Evolutionary conservation across 2,888 invertebrate genomes (phyloP), one percentile per base, ranked within the genome.

Genomic region (Axea sp.): DNA sequence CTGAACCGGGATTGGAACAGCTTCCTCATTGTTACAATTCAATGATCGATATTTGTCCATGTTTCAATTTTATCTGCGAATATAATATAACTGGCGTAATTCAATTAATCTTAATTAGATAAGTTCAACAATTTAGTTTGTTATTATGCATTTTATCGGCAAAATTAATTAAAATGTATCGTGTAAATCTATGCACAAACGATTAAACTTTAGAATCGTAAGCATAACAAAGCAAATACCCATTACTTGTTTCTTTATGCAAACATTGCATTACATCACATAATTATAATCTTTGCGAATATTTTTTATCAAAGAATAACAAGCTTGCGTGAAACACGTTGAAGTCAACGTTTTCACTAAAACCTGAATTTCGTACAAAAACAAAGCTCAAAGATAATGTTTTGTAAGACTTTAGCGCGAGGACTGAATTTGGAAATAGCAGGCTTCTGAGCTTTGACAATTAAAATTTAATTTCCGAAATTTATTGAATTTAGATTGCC

Each of bases 1-100:
- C 89, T 99, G 99, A 69, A 99, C 96, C 0, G 98, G 96, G 75
- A 98, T 93, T 0, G 99, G 99, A 73, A 99, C 90, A 59, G 93
- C 91, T 83, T 95, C 93, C 82, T 95, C 95, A 77, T 91, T 91
- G 80, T 91, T 90, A 28, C 91, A 90, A 22, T 53, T 67, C 67
- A 57, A 47, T 69, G 69, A 65, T 51, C 68, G 65, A 65, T 75
- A 64, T 71, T 67, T 75, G 62, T 75, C 75, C 75, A 75, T 75
- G 65, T 49, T 62, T 60, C 53, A 60, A 55, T 59, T 65, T 67
- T 51, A 73, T 65, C 73, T 73, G 53, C 12, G 60, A 67, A 73
- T 55, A 51, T 43, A 49, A 62, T 57, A 39, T 28, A 57, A 33
- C 49, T 45, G 60, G 47, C 47, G 26, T 71, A 55, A 62, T 41